Conservation (phyloP, 2,113 vertebrate species). For the Poeciliopsis turrubarensis region DNA sequence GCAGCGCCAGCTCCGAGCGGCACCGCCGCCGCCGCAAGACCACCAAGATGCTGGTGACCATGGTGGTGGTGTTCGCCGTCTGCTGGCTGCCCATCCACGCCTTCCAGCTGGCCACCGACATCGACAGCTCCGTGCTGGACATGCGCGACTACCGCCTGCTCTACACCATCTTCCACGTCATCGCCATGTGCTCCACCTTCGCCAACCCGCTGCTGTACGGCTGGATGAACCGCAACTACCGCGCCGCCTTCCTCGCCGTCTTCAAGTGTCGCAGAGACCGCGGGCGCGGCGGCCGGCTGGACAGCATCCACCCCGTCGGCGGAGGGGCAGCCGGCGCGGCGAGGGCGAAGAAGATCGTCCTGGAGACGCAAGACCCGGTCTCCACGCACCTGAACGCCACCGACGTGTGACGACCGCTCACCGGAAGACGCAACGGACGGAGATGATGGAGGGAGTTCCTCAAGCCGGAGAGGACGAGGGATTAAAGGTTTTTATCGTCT, state of each 20-base stretch:
- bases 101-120: conserved; percentile 95
- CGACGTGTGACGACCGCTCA: conserved; percentile 76
- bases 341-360: conserved; percentile 55
- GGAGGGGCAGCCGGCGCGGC: conserved; percentile 54
- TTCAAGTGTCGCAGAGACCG: conserved; percentile 82
- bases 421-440: not conserved
- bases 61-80: conserved; percentile 93
- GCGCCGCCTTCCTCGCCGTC: conserved; percentile 88
- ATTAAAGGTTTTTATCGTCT: conserved; percentile 18
- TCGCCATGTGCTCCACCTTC: conserved; percentile 96
- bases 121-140: conserved; percentile 88
- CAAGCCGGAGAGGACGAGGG: conserved; percentile 1
- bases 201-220: conserved; percentile 95
- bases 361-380: conserved; percentile 54
- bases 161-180: conserved; percentile 92
- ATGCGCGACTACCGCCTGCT: conserved; percentile 92
- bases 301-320: conserved; percentile 54
- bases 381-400: conserved; percentile 80
- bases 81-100: conserved; percentile 95
- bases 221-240: conserved; percentile 98
- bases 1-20: conserved; percentile 78
- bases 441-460: not conserved
- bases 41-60: conserved; percentile 94
- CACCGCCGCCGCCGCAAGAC: conserved; percentile 89
- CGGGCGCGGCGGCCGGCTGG: conserved; percentile 38